Evolutionary conservation across 2,888 invertebrate genomes (phyloP), one percentile per base, ranked within the genome.

Genomic region (Polietes domitor): DNA sequence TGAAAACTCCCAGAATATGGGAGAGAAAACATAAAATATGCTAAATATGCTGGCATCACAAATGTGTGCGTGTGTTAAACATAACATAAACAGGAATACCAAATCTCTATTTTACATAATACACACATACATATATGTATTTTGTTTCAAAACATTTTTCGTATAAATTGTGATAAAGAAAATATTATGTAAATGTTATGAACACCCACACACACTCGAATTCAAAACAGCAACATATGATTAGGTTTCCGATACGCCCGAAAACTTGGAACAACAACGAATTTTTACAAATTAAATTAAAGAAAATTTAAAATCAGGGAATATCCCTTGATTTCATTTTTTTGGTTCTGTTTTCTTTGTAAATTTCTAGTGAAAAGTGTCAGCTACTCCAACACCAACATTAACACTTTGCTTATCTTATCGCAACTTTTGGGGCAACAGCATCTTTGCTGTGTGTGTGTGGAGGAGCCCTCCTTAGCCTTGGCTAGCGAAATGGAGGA

Each of bases 331-430:
- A 37, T 37, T 37, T 37, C 37, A 4, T 47, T 32, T 4, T 9
- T 32, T 9, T 32, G 32, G 4, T 32, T 4, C 32, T 32, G 4
- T 32, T 32, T 32, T 32, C 32, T 32, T 32, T 32, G 4, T 47
- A 47, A 47, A 47, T 47, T 15, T 47, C n/a, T 3, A n/a, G 61
- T 32, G 61, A n/a, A 61, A 61, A 61, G 32, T 37, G 37, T 28
- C 63, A 19, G 10, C 32, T 24, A 12, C 21, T 61, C 28, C 28
- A 65, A 12, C 24, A 68, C 24, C 43, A 43, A 68, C 24, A 68
- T 68, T 68, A 68, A 68, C 68, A 68, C 68, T 43, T 24, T 43
- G 61, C 43, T 68, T 43, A 68, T 68, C 68, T 68, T 43, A 41
- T 68, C 43, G 6, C 21, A 24, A 37, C 58, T 58, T 26, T 4